Conservation (phyloP, 2,797 vertebrate species). For the Phrynocephalus forsythii region DNA sequence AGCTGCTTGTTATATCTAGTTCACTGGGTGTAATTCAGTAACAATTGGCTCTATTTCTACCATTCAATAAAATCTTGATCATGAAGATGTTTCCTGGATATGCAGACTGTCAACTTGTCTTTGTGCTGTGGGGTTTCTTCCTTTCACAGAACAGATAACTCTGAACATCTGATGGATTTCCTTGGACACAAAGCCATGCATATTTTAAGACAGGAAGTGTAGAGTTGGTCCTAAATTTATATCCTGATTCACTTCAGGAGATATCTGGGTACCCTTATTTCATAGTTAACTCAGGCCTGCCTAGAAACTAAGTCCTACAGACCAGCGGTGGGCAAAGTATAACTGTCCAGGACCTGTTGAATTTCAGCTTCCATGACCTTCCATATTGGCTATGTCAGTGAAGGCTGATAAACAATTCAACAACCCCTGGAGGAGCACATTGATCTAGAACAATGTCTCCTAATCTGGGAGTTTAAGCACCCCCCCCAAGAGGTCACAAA, state of each 20-base stretch:
- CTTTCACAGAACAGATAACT: background rate
- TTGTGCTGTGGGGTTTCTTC: background rate
- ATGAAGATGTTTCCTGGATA: background rate
- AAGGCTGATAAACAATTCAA: background rate
- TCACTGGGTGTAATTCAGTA: background rate
- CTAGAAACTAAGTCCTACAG: background rate
- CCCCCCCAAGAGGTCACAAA: no score
- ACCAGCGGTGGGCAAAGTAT: background rate
- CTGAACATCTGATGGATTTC: background rate
- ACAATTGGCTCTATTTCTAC: background rate
- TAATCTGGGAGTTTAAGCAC: no score
- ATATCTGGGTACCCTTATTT: background rate
- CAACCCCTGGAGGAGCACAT: background rate
- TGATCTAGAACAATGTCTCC: background rate
- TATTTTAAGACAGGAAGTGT: background rate
- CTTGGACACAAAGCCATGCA: background rate
- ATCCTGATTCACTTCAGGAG: background rate
- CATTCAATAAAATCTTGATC: slow-evolving; percentile 1
- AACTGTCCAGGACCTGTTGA: background rate
- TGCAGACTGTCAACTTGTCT: background rate
- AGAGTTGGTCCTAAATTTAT: background rate
- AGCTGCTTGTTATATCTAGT: background rate
- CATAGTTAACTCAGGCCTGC: background rate
- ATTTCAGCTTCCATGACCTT: background rate
- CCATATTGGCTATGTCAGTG: background rate